Base-by-base conservation (phyloP, 1,140 invertebrate species). In the Pinna nobilis region DNA sequence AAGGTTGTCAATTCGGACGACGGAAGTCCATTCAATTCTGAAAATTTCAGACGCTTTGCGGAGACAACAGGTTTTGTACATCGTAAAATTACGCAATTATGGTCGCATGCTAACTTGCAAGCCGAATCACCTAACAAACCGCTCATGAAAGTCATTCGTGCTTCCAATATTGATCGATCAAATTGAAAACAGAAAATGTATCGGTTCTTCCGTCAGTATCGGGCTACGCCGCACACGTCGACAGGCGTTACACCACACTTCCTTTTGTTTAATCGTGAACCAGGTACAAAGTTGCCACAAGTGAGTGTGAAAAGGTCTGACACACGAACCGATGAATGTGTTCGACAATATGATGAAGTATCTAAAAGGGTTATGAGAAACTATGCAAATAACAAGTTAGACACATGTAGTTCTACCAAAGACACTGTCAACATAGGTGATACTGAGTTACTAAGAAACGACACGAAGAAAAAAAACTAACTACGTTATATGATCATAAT, bases 61-160 rank as follows among this genome's bases (percentile, higher is more conserved):
- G 53, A 67, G 33, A 39, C 49, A 15, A 66, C 59, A 23, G 78
- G 67, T 15, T 28, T 75, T 37, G 33, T 47, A 3, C 68, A 76
- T 53, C 49, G 66, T 3, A 33, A n/a, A 32, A 70, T 74, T 3
- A 77, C 77, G 13, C 77, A 70, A 6, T 30, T 60, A 61, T 77
- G 67, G 76, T 71, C 76, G 15, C 23, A 63, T 35, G 76, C 63
- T 20, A 77, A 81, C 50, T 55, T 71, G 15, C 74, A 81, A 57
- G 70, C 66, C 11, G 74, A 79, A 63, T n/a, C 23, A 37, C 77
- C 77, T 28, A 79, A 75, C 47, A 77, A 77, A 37, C 74, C 71
- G 20, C n/a, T 77, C 1, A 74, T 81, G 66, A 81, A 81, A 68
- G 69, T 57, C 23, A 41, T 80, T 18, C 64, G 70, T 18, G 50